Base-by-base conservation (phyloP, 2,797 vertebrate species). In the Podarcis siculus region DNA sequence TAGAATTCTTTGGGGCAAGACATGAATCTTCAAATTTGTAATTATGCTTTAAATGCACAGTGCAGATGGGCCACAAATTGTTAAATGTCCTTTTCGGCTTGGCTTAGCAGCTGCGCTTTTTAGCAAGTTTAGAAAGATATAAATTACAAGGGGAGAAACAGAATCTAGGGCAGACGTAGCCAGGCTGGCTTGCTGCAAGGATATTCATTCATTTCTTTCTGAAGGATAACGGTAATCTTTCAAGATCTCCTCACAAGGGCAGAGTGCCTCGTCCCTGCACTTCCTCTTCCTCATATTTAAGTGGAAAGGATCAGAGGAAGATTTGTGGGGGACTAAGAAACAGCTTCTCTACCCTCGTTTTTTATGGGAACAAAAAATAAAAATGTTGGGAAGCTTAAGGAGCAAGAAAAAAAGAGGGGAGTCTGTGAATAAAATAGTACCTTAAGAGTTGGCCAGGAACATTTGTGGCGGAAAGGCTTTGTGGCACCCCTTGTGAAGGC, bases 161-260 rank as follows among this genome's bases (percentile, higher is more conserved):
- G 90, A 94, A 96, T 92, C 92, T 93, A n/a, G 82, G n/a, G 30
- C 72, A 90, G 77, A 69, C 19, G 76, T 17, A 94, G 84, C 5
- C 86, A 79, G 35, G 64, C 79, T 94, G 66, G 87, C 80, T 76
- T 19, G 82, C 75, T 94, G 88, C 0, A 10, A 90, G 66, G 42
- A 86, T 83, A 77, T 21, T 92, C 58, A 92, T 21, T 92, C 58
- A 92, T 93, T 95, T 95, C 64, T 95, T 93, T 89, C 89, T 92
- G 78, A 93, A 55, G 83, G 78, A 91, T 89, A 94, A 85, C 55
- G 91, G 30, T 95, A 87, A 89, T 94, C 89, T 92, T 82, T 92
- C 93, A 93, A 94, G 87, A 95, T 94, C 82, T 89, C 89, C 37
- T 61, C 76, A 71, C 79, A 78, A 93, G 94, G 32, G 66, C 23